Evolutionary conservation across 2,888 invertebrate genomes (phyloP).

Genomic region (Microctonus aethiopoides): DNA sequence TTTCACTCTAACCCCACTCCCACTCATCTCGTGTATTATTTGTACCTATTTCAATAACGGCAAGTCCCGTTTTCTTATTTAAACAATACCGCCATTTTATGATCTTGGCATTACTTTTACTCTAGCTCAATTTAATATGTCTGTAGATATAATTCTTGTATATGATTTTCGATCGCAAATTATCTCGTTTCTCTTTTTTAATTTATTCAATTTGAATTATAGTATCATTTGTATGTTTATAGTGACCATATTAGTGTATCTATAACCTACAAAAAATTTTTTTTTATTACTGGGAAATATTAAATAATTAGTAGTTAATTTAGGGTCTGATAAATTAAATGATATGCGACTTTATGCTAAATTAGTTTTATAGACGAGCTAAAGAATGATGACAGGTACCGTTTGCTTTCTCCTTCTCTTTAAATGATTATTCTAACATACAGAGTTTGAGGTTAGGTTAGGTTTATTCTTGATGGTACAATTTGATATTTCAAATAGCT

Average conservation of each 20-base stretch:
- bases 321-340: not conserved
- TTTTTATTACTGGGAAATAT: not conserved
- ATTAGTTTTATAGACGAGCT: not conserved
- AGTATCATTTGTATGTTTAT: too few relatives aligned
- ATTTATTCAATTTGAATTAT: too few relatives aligned
- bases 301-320: not conserved
- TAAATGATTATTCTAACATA: not conserved
- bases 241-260: too few relatives aligned
- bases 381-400: not conserved
- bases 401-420: not conserved
- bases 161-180: too few relatives aligned
- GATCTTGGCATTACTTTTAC: constrained; percentile 9
- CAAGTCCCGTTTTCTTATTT: constrained; percentile 33
- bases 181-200: too few relatives aligned
- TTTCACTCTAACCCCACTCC: constrained; percentile 28
- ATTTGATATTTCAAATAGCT: not conserved
- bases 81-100: not conserved
- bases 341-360: not conserved
- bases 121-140: too few relatives aligned
- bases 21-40: constrained; percentile 30
- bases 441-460: not conserved
- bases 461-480: not conserved
- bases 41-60: constrained; percentile 19
- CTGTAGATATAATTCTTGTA: too few relatives aligned
- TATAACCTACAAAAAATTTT: not conserved